phyloP scores from a whole-genome alignment of 2,888 invertebrate species.

The Drosophila sordidapex region DNA sequence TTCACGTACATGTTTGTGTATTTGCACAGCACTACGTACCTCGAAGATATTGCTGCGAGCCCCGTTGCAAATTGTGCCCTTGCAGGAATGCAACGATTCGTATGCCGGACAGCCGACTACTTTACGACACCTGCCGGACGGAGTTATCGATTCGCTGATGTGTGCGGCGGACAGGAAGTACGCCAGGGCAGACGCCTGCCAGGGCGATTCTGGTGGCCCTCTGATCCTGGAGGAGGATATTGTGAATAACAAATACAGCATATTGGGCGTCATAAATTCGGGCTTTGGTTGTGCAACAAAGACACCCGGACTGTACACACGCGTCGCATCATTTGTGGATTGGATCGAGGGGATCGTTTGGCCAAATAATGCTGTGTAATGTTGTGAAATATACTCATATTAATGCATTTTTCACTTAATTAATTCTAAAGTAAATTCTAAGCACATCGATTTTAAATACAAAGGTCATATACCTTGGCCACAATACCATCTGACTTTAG shows the following conservation, averaged over 20 bases:
- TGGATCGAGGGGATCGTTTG: conserved; percentile 83
- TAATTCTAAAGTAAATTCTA: conserved; percentile 15
- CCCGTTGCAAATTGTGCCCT: conserved; percentile 57
- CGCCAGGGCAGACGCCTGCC: conserved; percentile 76
- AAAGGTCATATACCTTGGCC: conserved; percentile 7
- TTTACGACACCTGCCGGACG: conserved; percentile 50
- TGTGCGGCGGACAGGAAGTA: conserved; percentile 69
- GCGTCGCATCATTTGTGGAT: conserved; percentile 81
- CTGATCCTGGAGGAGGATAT: conserved; percentile 67
- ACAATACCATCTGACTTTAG: not conserved
- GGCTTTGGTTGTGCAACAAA: conserved; percentile 80
- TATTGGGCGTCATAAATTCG: conserved; percentile 80
- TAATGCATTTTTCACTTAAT: conserved; percentile 30
- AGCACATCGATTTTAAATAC: conserved; percentile 43
- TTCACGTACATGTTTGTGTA: not conserved
- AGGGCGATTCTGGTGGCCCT: conserved; percentile 83
- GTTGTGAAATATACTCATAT: not conserved
- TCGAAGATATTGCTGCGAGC: conserved; percentile 76
- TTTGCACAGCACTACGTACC: conserved; percentile 29
- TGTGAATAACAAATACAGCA: conserved; percentile 52
- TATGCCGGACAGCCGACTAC: conserved; percentile 38
- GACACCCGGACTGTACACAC: conserved; percentile 82
- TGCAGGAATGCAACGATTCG: conserved; percentile 64
- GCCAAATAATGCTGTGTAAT: conserved; percentile 57
- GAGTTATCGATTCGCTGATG: conserved; percentile 62